Base-by-base conservation (phyloP, 2,797 vertebrate genomes). In the Lycodopsis pacificus region DNA sequence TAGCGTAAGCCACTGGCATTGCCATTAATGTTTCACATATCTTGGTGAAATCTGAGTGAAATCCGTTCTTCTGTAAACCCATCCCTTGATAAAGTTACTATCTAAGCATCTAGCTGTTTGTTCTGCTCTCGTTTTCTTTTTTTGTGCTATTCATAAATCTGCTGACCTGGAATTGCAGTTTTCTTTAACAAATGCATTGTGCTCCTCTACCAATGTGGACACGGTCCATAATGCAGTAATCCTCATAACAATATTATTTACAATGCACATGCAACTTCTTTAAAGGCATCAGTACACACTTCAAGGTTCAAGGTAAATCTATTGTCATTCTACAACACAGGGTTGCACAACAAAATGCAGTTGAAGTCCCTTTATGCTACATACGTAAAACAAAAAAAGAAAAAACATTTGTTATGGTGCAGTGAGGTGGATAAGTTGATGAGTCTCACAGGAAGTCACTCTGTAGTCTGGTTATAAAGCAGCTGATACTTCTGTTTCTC, bases 101-200 rank as follows among this genome's bases (percentile, higher is more conserved):
- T 63, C n/a, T 68, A 42, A 20, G 40, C 46, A 61, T 56, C 48
- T 12, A 63, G 57, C 42, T 54, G 25, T 64, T 63, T 40, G 11
- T 46, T 65, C 53, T 56, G 74, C 65, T 76, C 54, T 46, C 20
- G 20, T 19, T 48, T 30, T 70, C 14, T 58, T 13, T 40, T 40
- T 42, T 51, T 61, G 32, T 72, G 32, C n/a, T 34, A 13, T 54
- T 62, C 66, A 38, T 38, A 71, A 66, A 74, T 71, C n/a, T 58
- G 73, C 53, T 69, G 58, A 76, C 44, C 15, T 56, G 20, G 11
- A 64, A n/a, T 54, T 34, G 34, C 10, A 40, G 32, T 53, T 65
- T 20, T 73, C 17, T 57, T 57, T 57, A 19, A 66, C 17, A 67
- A 67, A 76, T 38, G 12, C 51, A 73, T 15, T 54, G 2, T 42